Conservation (phyloP, 2,113 vertebrate species). For the Athene cunicularia region DNA sequence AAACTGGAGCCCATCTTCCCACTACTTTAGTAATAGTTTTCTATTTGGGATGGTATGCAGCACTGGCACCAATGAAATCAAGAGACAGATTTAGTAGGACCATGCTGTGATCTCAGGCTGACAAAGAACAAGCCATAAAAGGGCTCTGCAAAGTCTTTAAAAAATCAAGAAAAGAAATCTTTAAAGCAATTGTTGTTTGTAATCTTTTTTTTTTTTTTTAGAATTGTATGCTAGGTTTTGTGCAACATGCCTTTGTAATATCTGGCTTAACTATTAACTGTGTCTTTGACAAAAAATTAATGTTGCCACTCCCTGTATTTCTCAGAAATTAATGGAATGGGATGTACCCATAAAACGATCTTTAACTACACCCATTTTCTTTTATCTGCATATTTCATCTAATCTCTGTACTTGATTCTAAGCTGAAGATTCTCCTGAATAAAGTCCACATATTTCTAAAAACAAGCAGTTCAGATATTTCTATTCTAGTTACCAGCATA, state of each 20-base stretch:
- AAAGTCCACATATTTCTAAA: constrained; percentile 43
- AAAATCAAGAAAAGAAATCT: not conserved
- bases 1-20: not conserved
- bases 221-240: not conserved
- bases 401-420: not conserved
- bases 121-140: not conserved
- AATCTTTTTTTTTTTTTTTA: not conserved
- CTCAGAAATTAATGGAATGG: not conserved
- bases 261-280: not conserved
- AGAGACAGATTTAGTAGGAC: not conserved
- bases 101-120: not conserved
- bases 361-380: not conserved
- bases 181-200: not conserved
- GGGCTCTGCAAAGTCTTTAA: not conserved
- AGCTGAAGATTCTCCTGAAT: not conserved
- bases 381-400: not conserved
- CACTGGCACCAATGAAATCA: not conserved
- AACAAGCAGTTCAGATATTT: constrained; percentile 43
- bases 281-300: not conserved
- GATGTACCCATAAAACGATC: not conserved
- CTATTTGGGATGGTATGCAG: not conserved
- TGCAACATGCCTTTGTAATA: not conserved
- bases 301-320: not conserved
- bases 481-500: constrained; percentile 37
- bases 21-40: not conserved